A percentile compares a stretch with the other conserved stretches of the same genome.
Conservation (phyloP, 2,888 invertebrate species). For the Tridacna crocea region DNA sequence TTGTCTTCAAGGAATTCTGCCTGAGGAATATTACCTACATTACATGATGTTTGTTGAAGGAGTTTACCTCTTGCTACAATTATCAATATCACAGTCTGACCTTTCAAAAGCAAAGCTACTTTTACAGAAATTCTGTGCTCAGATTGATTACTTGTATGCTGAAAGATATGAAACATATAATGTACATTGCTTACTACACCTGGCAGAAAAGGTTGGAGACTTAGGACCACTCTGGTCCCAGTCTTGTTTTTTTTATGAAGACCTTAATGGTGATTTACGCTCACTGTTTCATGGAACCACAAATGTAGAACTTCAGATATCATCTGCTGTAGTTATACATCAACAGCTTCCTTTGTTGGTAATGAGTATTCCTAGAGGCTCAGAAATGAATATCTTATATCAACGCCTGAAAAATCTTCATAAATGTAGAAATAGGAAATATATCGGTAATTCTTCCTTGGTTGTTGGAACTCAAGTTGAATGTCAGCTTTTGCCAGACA, state of each 20-base stretch:
- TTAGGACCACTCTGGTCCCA: constrained; percentile 54
- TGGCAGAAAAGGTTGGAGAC: constrained; percentile 40
- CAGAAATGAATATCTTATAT: constrained; percentile 32
- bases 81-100: constrained; percentile 10
- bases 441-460: constrained; percentile 7
- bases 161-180: constrained; percentile 38
- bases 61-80: constrained; percentile 18
- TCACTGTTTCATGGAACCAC: constrained; percentile 11
- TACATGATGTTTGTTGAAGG: constrained; percentile 31
- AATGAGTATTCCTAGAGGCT: constrained; percentile 25
- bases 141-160: constrained; percentile 28
- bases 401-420: constrained; percentile 23
- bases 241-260: constrained; percentile 57
- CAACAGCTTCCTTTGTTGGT: constrained; percentile 23
- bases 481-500: constrained; percentile 31
- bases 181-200: constrained; percentile 47
- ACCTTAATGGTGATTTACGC: constrained; percentile 25
- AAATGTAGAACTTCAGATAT: constrained; percentile 20
- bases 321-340: constrained; percentile 10
- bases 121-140: constrained; percentile 23
- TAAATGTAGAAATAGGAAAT: constrained; percentile 29
- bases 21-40: constrained; percentile 22
- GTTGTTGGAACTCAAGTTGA: constrained; percentile 33
- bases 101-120: constrained; percentile 18
- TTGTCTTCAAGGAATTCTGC: constrained; percentile 29